Percentiles rank a stretch among this genome's conserved stretches.
Conservation (phyloP, 2,797 vertebrate genomes). For the Chiloscyllium punctatum region DNA sequence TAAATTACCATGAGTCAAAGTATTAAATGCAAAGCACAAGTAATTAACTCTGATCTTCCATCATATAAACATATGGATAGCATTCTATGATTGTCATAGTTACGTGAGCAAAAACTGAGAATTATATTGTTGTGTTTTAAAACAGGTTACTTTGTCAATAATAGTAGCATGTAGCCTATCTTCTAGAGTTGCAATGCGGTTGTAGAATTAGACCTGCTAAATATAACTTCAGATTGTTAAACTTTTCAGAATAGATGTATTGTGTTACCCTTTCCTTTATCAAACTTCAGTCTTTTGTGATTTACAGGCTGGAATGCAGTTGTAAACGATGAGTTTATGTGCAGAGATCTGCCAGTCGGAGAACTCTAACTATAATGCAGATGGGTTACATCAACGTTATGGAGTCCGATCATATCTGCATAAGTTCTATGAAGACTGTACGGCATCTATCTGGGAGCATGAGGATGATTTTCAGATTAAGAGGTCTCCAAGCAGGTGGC, state of each 20-base stretch:
- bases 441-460: slow-evolving; percentile 94
- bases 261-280: not conserved
- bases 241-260: not conserved
- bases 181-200: not conserved
- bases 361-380: slow-evolving; percentile 56
- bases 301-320: slow-evolving; percentile 52
- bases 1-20: slow-evolving; percentile 1
- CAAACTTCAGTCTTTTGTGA: not conserved
- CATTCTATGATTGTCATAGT: not conserved
- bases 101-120: not conserved
- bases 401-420: slow-evolving; percentile 97
- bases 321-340: slow-evolving; percentile 84
- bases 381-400: slow-evolving; percentile 74
- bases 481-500: slow-evolving; percentile 94
- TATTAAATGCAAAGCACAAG: slow-evolving; percentile 5
- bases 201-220: not conserved
- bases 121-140: not conserved
- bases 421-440: slow-evolving; percentile 98
- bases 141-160: not conserved
- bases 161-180: not conserved
- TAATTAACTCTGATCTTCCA: slow-evolving; percentile 7
- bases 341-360: slow-evolving; percentile 78
- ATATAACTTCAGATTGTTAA: not conserved
- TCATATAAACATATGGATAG: not conserved
- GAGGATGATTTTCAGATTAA: slow-evolving; percentile 98